phyloP scores from a whole-genome alignment of 2,113 vertebrate species.

The Xiphophorus maculatus region DNA sequence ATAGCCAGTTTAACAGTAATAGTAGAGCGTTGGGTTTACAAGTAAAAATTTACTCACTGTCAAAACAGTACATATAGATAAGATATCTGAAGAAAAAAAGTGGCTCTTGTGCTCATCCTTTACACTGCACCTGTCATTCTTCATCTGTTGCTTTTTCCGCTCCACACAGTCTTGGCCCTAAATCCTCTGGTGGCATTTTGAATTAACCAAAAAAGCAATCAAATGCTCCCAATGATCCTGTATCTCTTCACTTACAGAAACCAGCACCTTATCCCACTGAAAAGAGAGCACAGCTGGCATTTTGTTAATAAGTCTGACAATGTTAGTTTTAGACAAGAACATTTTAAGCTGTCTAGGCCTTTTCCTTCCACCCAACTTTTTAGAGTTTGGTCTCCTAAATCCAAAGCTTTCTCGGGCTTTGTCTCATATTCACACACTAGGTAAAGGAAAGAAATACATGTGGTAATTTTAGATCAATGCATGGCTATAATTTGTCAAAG shows the following conservation, averaged over 20 bases:
- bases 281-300: constrained; percentile 18
- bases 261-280: constrained; percentile 2
- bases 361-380: not conserved
- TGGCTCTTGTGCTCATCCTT: not conserved
- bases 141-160: constrained; percentile 2
- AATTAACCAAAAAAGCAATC: constrained; percentile 3
- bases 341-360: not conserved
- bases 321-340: not conserved
- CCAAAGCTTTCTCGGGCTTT: not conserved
- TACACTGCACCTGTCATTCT: not conserved
- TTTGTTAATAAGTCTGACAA: not conserved
- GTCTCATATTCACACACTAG: constrained; percentile 2
- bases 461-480: not conserved
- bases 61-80: constrained; percentile 13
- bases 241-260: constrained; percentile 37
- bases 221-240: constrained; percentile 24
- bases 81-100: constrained; percentile 21
- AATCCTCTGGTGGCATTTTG: constrained; percentile 31
- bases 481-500: not conserved
- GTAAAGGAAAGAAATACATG: not conserved
- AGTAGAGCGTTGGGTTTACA: constrained; percentile 31
- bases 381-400: constrained; percentile 10
- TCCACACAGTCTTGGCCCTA: constrained; percentile 45
- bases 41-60: constrained; percentile 22
- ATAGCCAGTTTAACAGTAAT: constrained; percentile 22